These are phyloP conservation scores for Dioctria rufipes DNA, from an alignment of 2,888 invertebrate species.

Conservation along the genomic window DNA sequence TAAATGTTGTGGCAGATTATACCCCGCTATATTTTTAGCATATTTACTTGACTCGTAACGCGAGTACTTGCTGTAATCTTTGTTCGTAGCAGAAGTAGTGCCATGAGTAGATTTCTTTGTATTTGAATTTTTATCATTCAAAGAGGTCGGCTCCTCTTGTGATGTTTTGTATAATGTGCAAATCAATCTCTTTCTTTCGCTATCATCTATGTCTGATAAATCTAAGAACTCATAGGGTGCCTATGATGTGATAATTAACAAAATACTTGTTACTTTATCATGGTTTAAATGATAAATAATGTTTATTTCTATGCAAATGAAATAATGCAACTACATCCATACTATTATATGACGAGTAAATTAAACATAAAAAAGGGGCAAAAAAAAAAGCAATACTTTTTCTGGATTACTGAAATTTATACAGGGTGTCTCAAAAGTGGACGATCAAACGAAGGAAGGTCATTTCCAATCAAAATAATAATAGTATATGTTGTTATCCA, in stretches of 20 bases:
- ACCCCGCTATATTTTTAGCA: slow-evolving; percentile 56
- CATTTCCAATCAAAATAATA: no score
- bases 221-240: slow-evolving; percentile 82
- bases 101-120: slow-evolving; percentile 45
- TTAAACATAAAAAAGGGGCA: no score
- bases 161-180: slow-evolving; percentile 73
- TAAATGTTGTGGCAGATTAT: slow-evolving; percentile 52
- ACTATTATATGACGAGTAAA: no score
- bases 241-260: slow-evolving; percentile 40
- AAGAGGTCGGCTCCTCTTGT: slow-evolving; percentile 41
- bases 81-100: slow-evolving; percentile 45
- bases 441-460: no score
- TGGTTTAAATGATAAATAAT: not conserved
- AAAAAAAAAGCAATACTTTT: no score
- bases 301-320: no score
- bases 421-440: no score
- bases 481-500: no score
- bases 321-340: not conserved
- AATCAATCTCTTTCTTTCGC: slow-evolving; percentile 77
- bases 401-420: no score
- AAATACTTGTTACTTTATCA: not conserved
- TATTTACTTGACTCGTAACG: slow-evolving; percentile 55
- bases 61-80: slow-evolving; percentile 53
- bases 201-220: slow-evolving; percentile 80
- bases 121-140: slow-evolving; percentile 47